A percentile compares a stretch with the other conserved stretches of the same genome.
These are phyloP conservation scores for Oligia latruncula DNA, from an alignment of 2,888 invertebrate genomes.

Conservation along the genomic window DNA sequence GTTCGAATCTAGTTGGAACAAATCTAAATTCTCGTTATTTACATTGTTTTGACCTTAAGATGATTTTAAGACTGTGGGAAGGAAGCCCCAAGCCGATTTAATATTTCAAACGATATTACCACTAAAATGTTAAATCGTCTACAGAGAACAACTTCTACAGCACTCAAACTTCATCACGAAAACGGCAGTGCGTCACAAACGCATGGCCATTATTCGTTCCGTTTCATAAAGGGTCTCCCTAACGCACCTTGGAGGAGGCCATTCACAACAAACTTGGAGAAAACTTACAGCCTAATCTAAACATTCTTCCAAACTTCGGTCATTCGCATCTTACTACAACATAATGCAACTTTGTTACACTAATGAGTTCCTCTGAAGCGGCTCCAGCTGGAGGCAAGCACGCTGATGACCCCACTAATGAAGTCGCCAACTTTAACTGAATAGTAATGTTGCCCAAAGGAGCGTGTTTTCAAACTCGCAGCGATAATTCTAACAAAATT, in stretches of 20 bases:
- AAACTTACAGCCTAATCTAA: slow-evolving; percentile 56
- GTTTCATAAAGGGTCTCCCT: slow-evolving; percentile 41
- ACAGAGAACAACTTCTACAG: neutral
- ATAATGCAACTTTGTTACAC: slow-evolving; percentile 61
- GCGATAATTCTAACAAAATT: slow-evolving; percentile 34
- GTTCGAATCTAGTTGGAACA: neutral
- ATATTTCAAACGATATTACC: neutral
- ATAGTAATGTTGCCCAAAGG: slow-evolving; percentile 47
- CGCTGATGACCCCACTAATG: slow-evolving; percentile 50
- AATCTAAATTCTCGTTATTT: neutral
- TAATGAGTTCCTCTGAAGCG: slow-evolving; percentile 54
- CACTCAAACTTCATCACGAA: slow-evolving; percentile 36
- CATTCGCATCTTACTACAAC: slow-evolving; percentile 56
- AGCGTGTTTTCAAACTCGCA: slow-evolving; percentile 29
- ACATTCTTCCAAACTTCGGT: slow-evolving; percentile 60
- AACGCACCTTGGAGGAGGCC: slow-evolving; percentile 42
- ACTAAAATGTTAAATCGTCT: neutral
- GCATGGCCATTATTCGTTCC: slow-evolving; percentile 45
- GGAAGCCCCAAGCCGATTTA: neutral
- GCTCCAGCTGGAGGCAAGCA: slow-evolving; percentile 31
- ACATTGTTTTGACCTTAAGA: neutral
- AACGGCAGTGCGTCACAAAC: slow-evolving; percentile 44
- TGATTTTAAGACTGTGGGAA: neutral
- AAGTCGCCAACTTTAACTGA: slow-evolving; percentile 58
- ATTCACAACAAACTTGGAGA: slow-evolving; percentile 53